Evolutionary conservation across 2,888 invertebrate species (phyloP).

Genomic region (Barypeithes pellucidus): DNA sequence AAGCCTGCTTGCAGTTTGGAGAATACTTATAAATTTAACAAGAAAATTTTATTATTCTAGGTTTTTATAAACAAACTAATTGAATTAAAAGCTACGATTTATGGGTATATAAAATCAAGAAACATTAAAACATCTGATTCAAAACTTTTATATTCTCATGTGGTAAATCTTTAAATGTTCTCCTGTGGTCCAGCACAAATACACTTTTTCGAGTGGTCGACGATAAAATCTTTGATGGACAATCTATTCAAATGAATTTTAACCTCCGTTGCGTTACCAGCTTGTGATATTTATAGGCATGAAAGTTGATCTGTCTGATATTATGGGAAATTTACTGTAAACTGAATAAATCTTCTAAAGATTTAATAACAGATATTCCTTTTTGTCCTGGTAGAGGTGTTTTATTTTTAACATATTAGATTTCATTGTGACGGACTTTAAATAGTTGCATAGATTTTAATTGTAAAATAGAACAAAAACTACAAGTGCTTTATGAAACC

Average conservation of each 20-base stretch:
- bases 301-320: conserved; percentile 26
- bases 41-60: not conserved
- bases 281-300: conserved; percentile 23
- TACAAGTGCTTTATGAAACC: too few relatives aligned
- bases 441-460: not conserved
- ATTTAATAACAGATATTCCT: conserved; percentile 15
- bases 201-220: conserved; percentile 23
- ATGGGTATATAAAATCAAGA: conserved; percentile 18
- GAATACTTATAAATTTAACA: not conserved
- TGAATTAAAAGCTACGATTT: conserved; percentile 11
- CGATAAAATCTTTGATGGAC: conserved; percentile 27
- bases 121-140: conserved; percentile 13
- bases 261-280: conserved; percentile 22
- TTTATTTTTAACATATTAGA: conserved; percentile 9
- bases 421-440: not conserved
- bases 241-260: conserved; percentile 30
- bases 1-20: too few relatives aligned
- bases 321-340: conserved; percentile 26
- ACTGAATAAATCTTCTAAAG: conserved; percentile 16
- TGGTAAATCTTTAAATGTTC: conserved; percentile 22
- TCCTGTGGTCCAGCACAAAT: conserved; percentile 27
- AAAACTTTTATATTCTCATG: not conserved
- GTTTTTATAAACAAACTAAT: conserved; percentile 1
- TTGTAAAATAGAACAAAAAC: not conserved
- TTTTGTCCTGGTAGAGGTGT: not conserved